Base-by-base conservation (phyloP, 2,113 vertebrate species). In the Podiceps cristatus region DNA sequence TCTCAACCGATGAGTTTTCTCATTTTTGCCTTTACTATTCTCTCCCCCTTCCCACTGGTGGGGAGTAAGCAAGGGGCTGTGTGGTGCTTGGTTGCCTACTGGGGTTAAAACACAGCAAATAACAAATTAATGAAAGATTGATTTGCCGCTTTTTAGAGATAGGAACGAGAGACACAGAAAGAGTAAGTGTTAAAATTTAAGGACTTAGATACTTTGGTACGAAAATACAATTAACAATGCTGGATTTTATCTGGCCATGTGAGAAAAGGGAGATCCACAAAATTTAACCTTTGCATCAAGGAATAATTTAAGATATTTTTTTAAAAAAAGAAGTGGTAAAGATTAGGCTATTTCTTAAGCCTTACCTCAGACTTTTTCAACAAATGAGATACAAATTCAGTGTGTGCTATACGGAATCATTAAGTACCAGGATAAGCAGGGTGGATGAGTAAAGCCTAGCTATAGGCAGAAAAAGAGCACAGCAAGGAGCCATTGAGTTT, bases 11-110 rank as follows among this genome's bases (percentile, higher is more conserved):
- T 10, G 16, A 44, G 13, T 66, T 86, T 91, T 71, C 19, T 71
- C 16, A 45, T 22, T 80, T 69, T 74, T 85, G 17, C 29, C 9
- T 16, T 40, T 73, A 33, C 6, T 1, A 22, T 60, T 55, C 14
- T 55, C 49, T 75, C 12, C 20, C 19, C 7, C 9, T 8, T 59
- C 31, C 23, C 22, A 31, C 17, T 55, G 24, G 18, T 50, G 20
- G 1, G 10, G 19, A 40, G 9, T 52, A 33, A 77, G 35, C 1
- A 0, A 29, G 35, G 35, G 16, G 3, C 17, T 92, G 7, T 18
- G 28, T 50, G 27, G 13, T 9, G 11, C 20, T 90, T 35, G 67
- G 15, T 44, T 68, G 9, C 23, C 53, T 84, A 3, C 53, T 1
- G 1, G 14, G 18, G 14, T 27, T 49, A 82, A 69, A 75, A 7